Base-by-base conservation (phyloP, 2,797 vertebrate species). In the Acanthopagrus latus region DNA sequence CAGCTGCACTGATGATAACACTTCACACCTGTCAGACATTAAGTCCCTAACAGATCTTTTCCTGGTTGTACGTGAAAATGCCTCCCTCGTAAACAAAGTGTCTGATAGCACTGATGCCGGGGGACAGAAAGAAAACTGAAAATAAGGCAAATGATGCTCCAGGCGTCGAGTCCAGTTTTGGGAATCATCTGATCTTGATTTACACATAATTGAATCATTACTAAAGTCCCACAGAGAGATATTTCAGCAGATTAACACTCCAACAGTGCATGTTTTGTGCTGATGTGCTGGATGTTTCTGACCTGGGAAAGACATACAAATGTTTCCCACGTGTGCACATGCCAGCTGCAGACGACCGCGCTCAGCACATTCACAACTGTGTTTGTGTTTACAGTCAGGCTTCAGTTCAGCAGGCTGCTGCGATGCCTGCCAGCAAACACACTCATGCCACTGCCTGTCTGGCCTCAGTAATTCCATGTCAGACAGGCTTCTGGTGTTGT, bases 321-420 rank as follows among this genome's bases (percentile, higher is more conserved):
- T 82, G 86, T 66, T 81, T 83, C 47, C 78, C 84, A 70, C n/a
- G 46, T 75, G 80, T 38, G 27, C 78, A 71, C 74, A 44, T 74
- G 77, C 74, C 81, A 69, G 69, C 78, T 74, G 75, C 71, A 76
- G 65, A 85, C 72, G 70, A 59, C 76, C 70, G 76, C 88, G 68
- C 74, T 89, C 84, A 84, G 86, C 88, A 83, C 85, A 86, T 83
- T 89, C 55, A 54, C 59, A 0, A 54, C 83, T 87, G 86, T 89
- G 85, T 88, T 91, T 87, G 60, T 87, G 72, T 87, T 84, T 82
- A 76, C 71, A 58, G 71, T 71, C n/a, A 52, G 66, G 57, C 73
- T 46, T 44, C 72, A 76, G 64, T 46, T 57, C 50, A 44, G 20
- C 48, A 63, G 71, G 82, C 66, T 50, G 23, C 21, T 29, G 5